These are phyloP conservation scores for Acrobasis suavella DNA, from an alignment of 2,888 invertebrate species.

Conservation along the genomic window DNA sequence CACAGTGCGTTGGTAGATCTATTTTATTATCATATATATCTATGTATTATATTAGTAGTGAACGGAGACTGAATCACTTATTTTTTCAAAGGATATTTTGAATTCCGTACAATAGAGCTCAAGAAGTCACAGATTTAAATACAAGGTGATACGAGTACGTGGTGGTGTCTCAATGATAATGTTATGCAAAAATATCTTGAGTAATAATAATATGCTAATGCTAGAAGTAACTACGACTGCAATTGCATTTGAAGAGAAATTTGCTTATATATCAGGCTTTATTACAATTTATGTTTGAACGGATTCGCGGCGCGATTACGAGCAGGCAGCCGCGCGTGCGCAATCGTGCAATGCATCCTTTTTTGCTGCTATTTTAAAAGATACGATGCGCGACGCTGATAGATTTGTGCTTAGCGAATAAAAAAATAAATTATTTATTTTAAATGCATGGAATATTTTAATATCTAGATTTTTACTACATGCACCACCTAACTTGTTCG, in stretches of 20 bases:
- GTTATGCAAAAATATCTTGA: not conserved
- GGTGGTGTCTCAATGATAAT: not conserved
- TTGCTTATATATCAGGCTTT: constrained; percentile 21
- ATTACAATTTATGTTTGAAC: constrained; percentile 23
- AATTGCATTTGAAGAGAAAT: constrained; percentile 9
- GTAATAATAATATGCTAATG: constrained; percentile 25
- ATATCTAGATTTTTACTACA: not conserved
- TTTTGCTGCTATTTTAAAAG: constrained; percentile 22
- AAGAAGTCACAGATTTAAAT: too few relatives aligned
- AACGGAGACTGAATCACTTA: too few relatives aligned
- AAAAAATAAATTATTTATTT: constrained; percentile 13
- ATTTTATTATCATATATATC: too few relatives aligned
- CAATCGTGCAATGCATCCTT: constrained; percentile 25
- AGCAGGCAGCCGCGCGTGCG: constrained; percentile 25
- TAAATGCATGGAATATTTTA: not conserved
- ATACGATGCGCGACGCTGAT: constrained; percentile 21
- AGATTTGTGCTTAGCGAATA: constrained; percentile 21
- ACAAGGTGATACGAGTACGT: too few relatives aligned
- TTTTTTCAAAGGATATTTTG: too few relatives aligned
- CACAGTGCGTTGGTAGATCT: too few relatives aligned
- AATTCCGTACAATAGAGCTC: too few relatives aligned
- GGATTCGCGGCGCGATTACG: constrained; percentile 20
- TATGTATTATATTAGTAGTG: too few relatives aligned
- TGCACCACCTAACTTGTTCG: not conserved
- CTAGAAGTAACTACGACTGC: not conserved